phyloP scores from a whole-genome alignment of 1,140 invertebrate genomes.

The Marisa cornuarietis region DNA sequence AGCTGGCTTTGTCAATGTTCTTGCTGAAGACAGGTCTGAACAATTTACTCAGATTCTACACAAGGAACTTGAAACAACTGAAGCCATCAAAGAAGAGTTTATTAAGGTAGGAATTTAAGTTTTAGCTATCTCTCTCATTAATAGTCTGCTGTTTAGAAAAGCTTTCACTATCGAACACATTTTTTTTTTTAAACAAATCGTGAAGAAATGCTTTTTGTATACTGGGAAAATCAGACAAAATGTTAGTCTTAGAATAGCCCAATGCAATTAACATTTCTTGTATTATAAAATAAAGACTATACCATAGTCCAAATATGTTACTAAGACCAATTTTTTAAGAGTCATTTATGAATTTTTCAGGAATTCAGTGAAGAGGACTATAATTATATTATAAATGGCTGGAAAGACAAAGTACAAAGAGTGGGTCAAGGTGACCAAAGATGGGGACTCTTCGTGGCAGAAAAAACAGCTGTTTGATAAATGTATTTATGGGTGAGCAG shows the following conservation, averaged over 20 bases:
- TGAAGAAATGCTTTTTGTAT: not conserved
- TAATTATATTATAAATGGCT: slow-evolving; percentile 68
- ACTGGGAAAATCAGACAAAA: not conserved
- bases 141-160: not conserved
- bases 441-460: slow-evolving; percentile 69
- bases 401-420: slow-evolving; percentile 69
- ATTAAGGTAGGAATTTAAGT: slow-evolving; percentile 65
- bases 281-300: too few species aligned
- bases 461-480: slow-evolving; percentile 41
- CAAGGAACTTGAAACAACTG: slow-evolving; percentile 67
- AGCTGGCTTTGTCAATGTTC: slow-evolving; percentile 70
- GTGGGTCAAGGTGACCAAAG: slow-evolving; percentile 68
- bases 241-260: too few species aligned
- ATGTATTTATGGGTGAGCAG: too few species aligned
- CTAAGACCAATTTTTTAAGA: not conserved
- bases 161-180: not conserved
- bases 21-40: slow-evolving; percentile 69
- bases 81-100: slow-evolving; percentile 68
- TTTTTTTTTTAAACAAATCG: not conserved
- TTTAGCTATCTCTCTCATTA: not conserved
- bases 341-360: slow-evolving; percentile 34
- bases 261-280: too few species aligned
- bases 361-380: slow-evolving; percentile 65
- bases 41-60: slow-evolving; percentile 70
- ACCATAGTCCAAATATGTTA: too few species aligned